Percentiles rank a stretch among this genome's conserved stretches.
Evolutionary conservation across 2,797 vertebrate species (phyloP).

Genomic region (Carcharodon carcharias): DNA sequence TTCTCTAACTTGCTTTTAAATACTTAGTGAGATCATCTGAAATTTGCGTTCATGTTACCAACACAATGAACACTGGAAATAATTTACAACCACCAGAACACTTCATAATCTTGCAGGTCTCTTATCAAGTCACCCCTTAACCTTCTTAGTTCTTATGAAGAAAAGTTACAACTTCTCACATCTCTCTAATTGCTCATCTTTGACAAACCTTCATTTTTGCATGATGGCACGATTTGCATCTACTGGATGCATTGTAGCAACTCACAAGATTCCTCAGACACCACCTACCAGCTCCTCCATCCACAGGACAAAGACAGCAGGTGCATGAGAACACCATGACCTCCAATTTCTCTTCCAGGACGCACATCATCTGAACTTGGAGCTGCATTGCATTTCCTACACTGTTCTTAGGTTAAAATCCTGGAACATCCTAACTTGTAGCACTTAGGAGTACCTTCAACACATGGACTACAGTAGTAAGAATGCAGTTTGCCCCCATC

Average conservation of each 20-base stretch:
- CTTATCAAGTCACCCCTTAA: neutral
- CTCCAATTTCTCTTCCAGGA: neutral
- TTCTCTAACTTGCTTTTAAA: neutral
- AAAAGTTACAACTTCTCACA: neutral
- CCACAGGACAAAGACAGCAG: neutral
- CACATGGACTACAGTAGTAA: neutral
- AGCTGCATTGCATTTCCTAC: neutral
- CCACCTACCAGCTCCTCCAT: neutral
- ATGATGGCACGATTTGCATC: neutral
- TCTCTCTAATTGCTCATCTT: neutral
- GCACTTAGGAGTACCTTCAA: neutral
- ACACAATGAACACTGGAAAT: too few species aligned
- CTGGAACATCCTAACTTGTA: neutral
- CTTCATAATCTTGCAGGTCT: neutral
- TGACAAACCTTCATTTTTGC: neutral
- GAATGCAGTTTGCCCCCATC: neutral
- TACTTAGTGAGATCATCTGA: neutral
- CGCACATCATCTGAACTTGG: neutral
- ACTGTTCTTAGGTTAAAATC: neutral
- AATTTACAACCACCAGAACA: neutral
- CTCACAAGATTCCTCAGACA: neutral
- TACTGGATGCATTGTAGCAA: neutral
- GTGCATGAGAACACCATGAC: neutral
- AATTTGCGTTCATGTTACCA: too few species aligned
- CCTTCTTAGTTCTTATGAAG: neutral